Conservation (phyloP, 2,113 vertebrate species). For the Sphaerodactylus townsendi region DNA sequence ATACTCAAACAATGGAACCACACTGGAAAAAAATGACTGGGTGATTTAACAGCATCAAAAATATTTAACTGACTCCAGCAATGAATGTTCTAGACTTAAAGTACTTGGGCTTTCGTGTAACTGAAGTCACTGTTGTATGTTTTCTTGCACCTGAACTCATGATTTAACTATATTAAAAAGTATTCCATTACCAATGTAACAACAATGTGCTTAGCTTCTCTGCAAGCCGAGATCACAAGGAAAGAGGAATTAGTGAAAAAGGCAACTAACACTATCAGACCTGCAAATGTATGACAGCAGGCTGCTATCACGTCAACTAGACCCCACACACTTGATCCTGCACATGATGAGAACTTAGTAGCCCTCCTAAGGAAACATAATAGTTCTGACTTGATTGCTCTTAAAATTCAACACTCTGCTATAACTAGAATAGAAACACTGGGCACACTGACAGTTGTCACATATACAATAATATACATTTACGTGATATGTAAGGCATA, state of each 20-base stretch:
- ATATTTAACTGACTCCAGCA: neutral
- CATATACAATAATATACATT: constrained; percentile 29
- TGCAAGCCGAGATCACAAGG: neutral
- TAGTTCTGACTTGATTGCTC: too few relatives aligned
- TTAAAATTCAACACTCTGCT: neutral
- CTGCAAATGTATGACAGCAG: neutral
- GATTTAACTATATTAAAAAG: neutral
- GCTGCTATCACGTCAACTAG: neutral
- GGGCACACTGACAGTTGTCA: neutral
- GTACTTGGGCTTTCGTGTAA: neutral
- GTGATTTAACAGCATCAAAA: neutral
- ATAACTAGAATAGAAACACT: neutral
- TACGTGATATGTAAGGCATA: constrained; percentile 49
- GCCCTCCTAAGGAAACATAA: neutral
- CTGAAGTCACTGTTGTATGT: neutral
- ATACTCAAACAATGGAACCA: neutral
- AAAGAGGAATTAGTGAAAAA: neutral
- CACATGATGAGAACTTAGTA: neutral
- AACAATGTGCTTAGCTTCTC: neutral
- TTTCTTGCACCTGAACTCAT: neutral
- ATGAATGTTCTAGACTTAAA: neutral
- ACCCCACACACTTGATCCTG: neutral
- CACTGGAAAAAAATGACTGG: too few relatives aligned
- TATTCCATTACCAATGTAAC: neutral
- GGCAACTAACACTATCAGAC: neutral